Evolutionary conservation across 2,113 vertebrate genomes (phyloP), one percentile per base, ranked within the genome.

Genomic region (Labrus mixtus): DNA sequence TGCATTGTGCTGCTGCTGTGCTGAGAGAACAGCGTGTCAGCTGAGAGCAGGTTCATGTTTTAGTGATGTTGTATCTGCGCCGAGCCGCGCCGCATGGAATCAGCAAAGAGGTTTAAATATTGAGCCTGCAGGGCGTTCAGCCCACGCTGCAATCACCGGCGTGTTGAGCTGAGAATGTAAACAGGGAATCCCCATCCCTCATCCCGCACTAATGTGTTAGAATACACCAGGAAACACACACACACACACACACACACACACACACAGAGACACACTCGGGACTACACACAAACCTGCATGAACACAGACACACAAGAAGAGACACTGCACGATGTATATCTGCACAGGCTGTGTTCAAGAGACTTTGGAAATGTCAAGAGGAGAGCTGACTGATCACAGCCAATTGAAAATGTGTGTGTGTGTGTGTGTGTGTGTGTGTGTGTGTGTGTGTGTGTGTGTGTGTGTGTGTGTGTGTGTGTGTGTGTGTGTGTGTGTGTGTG

Each of bases 131-230:
- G 75, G 85, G 85, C 61, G 11, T 56, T 61, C 72, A 39, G 83
- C 86, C 83, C 61, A 55, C 61, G 59, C 73, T 86, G 68, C 76
- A 84, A 78, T 77, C 73, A 77, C 62, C 19, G 79, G 68, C 78
- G 72, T 64, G 89, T 76, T 62, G 65, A 68, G 69, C 62, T 60
- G 51, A 59, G 87, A 89, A 90, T 84, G 91, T 84, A 92, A 93
- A 92, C 89, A 92, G 87, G 91, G 88, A 92, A 93, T 92, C 84
- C 89, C 89, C 83, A 90, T 93, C 84, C 88, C 71, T 92, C 87
- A 85, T 73, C 67, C 73, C 19, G 54, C 73, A 78, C 74, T 53
- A 87, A 77, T 67, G 77, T 76, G 72, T 71, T 51, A 60, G 58
- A 71, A 59, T 19, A 74, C 64, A 79, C 75, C 19, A 66, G 66